Base-by-base conservation (phyloP, 2,888 invertebrate species). In the Hirtodrosophila confusa region DNA sequence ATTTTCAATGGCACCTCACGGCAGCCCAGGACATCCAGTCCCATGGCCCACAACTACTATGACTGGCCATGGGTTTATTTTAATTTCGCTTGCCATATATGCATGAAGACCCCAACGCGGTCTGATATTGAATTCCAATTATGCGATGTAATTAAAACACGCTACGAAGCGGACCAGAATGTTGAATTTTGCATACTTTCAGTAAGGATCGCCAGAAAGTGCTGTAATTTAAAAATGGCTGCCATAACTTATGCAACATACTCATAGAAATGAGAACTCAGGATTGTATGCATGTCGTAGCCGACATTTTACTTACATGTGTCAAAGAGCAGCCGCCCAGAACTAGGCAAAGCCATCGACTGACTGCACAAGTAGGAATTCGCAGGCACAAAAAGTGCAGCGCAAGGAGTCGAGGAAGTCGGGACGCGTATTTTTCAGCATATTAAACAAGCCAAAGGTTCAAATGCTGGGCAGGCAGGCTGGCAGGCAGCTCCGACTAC, bases 371-470 rank as follows among this genome's bases (percentile, higher is more conserved):
- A 43, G 17, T 17, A 1, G 62, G 62, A 80, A 71, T 67, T 69
- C 63, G 70, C 2, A 27, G 69, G 44, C 24, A 69, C 50, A 74
- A 64, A 66, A 70, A 58, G 61, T 29, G 45, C 55, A 53, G 43
- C 17, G 29, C n/a, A 45, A 37, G 57, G 65, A 61, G 4, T 69
- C 44, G 60, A 72, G 85, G 68, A 86, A 78, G 76, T 73, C 68
- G 69, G 51, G 61, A 75, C 82, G 85, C 76, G 80, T 78, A 87
- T 80, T 88, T 88, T 88, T 75, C 86, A 84, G 84, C 87, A 88
- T 88, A 87, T 88, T 88, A 88, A 88, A 78, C 82, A 88, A 88
- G 85, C 74, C 88, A 88, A 86, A 72, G 78, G 80, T 67, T 75
- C 60, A 70, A 61, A 43, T 41, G 36, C 36, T 50, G 29, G 11